Base-by-base conservation (phyloP, 2,888 invertebrate species). In the Cecidostiba fungosa region DNA sequence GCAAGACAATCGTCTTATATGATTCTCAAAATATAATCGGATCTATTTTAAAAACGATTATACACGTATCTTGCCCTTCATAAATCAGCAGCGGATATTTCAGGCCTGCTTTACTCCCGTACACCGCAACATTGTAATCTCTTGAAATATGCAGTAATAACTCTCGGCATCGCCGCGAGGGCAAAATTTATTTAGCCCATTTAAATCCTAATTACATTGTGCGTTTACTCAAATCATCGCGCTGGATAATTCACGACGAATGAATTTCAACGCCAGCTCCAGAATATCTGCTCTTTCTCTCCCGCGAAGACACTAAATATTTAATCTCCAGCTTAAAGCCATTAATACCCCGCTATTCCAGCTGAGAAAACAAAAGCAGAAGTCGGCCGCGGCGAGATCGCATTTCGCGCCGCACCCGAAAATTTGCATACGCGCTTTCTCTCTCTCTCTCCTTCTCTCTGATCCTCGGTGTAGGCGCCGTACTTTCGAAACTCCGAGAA, bases 161-260 rank as follows among this genome's bases (percentile, higher is more conserved):
- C 29, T 59, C 23, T 0, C 0, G 8, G 47, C 12, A 59, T 36
- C 19, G 10, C 6, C 47, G 4, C 47, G 4, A 32, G 62, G 16
- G 14, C 66, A 76, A 76, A 76, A 82, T 74, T 76, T 74, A 82
- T 82, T 82, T 32, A 47, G 82, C 16, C 19, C 69, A 43, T 66
- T 74, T 39, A 76, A 66, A 47, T 36, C 76, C 36, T 82, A 82
- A 76, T 82, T 82, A 82, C 82, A 26, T 66, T 39, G 50, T 6
- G 10, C 50, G 76, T 76, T 82, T 76, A 76, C 76, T 76, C 29
- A 36, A 76, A 76, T 82, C 32, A 82, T 82, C 82, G 73, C 74
- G 69, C 66, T 59, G 66, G 66, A 76, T 82, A 76, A 76, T 82
- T 82, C 76, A 47, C 74, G 47, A 43, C 32, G 59, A 73, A 47